These are phyloP conservation scores for Lepilemur ruficaudatus DNA, from an alignment of 2,797 vertebrate species.

Conservation along the genomic window DNA sequence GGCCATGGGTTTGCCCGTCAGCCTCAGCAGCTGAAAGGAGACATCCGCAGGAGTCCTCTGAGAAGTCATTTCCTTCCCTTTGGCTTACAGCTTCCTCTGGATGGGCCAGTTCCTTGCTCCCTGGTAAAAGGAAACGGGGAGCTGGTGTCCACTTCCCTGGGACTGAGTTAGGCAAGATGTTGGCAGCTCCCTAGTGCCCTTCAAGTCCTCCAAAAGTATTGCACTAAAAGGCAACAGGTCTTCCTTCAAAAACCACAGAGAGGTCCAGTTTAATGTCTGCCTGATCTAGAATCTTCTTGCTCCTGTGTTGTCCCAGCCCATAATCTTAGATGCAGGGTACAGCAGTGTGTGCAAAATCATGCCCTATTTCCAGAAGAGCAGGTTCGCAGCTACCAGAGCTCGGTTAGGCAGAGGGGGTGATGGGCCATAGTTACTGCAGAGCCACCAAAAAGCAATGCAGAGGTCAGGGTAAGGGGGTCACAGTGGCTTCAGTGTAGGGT, in stretches of 20 bases:
- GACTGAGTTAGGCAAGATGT: not conserved
- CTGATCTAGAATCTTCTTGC: not conserved
- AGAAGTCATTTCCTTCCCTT: not conserved
- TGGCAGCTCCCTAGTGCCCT: not conserved
- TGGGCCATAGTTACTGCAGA: not conserved
- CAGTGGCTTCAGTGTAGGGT: not conserved
- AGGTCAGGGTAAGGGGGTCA: not conserved
- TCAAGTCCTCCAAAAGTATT: not conserved
- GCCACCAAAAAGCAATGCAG: not conserved
- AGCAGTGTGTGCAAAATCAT: not conserved
- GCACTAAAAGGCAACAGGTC: not conserved
- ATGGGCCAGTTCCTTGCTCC: not conserved
- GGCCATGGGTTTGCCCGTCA: not conserved
- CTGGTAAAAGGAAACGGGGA: not conserved
- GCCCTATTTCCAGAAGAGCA: not conserved
- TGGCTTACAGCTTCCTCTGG: not conserved
- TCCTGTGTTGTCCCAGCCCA: not conserved
- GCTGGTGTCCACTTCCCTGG: not conserved
- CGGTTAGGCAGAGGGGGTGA: no score
- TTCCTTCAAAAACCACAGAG: not conserved
- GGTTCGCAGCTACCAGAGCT: no score
- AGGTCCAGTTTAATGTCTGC: not conserved
- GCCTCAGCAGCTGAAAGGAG: not conserved
- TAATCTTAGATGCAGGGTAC: not conserved
- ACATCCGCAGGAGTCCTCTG: not conserved